Evolutionary conservation across 2,113 vertebrate species (phyloP), one percentile per base, ranked within the genome.

Genomic region (Rhinolophus sinicus): DNA sequence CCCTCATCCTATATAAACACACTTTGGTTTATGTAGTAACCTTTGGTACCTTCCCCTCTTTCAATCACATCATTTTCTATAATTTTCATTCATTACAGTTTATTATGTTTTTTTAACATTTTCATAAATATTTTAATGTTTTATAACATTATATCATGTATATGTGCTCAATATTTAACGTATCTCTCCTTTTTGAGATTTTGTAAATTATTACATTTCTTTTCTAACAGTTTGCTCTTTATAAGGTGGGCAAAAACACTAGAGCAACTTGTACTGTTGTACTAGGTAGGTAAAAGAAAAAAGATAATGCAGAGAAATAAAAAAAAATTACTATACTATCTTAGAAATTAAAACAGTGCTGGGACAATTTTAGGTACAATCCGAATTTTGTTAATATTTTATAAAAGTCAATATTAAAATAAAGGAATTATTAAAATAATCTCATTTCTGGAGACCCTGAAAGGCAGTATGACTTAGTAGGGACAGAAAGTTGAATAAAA

Each of bases 151-250:
- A n/a, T 87, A 35, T 52, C 47, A 60, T 30, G 0, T 60, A 58
- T 28, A n/a, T 73, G 64, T n/a, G 15, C 12, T 77, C 40, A 69
- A 69, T 95, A 47, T 84, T 96, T 95, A 88, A 73, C 22, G 50
- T 76, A 69, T 12, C 5, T 67, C 19, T 44, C 24, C 52, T 94
- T 62, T 93, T 78, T 87, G n/a, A 92, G 35, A 73, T 75, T 95
- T 87, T 69, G 33, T 90, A 88, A 93, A 67, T 77, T 65, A 85
- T 62, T 93, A 28, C 76, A 54, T 86, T 85, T 81, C 15, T 93
- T 95, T 97, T 76, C 40, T 83, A 78, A 95, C 2, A 38, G 60
- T 40, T 90, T 81, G 6, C 5, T 76, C 28, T 89, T 77, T 52
- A 85, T 14, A 69, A 72, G 35, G 22, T 69, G 38, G 2, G 14